These are phyloP conservation scores for Symphodus melops DNA, from an alignment of 2,113 vertebrate genomes.

Conservation along the genomic window DNA sequence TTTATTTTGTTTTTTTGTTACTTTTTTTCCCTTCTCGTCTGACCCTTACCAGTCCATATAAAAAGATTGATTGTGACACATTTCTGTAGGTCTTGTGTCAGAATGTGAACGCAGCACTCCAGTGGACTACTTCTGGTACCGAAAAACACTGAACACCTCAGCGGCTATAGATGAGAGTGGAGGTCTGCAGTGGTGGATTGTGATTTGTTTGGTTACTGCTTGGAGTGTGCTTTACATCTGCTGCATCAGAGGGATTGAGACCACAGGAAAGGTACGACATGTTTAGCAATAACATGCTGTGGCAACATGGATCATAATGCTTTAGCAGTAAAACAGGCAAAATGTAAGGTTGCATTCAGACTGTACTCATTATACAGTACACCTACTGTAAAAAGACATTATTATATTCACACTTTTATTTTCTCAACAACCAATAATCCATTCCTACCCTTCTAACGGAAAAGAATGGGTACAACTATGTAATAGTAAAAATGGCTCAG, in stretches of 20 bases:
- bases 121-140: conserved; percentile 97
- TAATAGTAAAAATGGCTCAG: too few relatives aligned
- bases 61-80: background rate
- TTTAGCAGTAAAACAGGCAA: too few relatives aligned
- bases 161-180: conserved; percentile 83
- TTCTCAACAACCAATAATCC: too few relatives aligned
- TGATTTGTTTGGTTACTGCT: conserved; percentile 86
- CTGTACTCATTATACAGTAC: too few relatives aligned
- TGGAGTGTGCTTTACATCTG: conserved; percentile 92
- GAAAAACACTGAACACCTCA: conserved; percentile 92
- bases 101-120: conserved; percentile 90
- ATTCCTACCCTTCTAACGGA: too few relatives aligned
- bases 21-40: background rate
- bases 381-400: too few relatives aligned
- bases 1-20: background rate
- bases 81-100: conserved; percentile 80
- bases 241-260: conserved; percentile 95
- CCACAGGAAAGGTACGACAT: conserved; percentile 91
- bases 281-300: background rate
- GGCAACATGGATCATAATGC: background rate
- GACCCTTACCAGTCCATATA: background rate
- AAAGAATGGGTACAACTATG: too few relatives aligned
- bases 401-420: too few relatives aligned
- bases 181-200: conserved; percentile 92
- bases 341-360: too few relatives aligned